Percentiles rank a stretch among this genome's conserved stretches.
Conservation (phyloP, 2,888 invertebrate genomes). For the Plagiodera versicolora region DNA sequence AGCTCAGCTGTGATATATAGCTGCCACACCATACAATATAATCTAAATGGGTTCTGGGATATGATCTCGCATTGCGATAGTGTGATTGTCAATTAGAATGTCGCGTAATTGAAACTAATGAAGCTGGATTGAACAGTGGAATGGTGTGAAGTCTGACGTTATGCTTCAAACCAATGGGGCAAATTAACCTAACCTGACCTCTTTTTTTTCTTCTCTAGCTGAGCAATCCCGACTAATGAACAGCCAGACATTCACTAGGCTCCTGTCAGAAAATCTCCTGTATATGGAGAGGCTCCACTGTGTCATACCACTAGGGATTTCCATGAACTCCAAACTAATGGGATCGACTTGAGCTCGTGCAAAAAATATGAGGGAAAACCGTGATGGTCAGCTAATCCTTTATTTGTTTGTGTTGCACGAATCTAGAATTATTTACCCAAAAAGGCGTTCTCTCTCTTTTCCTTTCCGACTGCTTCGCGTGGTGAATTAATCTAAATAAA, state of each 20-base stretch:
- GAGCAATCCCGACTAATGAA: conserved; percentile 35
- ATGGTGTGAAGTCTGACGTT: too few relatives aligned
- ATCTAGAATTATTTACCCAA: too few relatives aligned
- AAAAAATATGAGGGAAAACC: conserved; percentile 9
- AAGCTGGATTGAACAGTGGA: background rate
- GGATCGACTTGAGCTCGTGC: conserved; percentile 9
- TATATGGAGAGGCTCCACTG: conserved; percentile 15
- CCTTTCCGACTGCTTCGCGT: background rate
- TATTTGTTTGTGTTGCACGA: too few relatives aligned
- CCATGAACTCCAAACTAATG: conserved; percentile 32
- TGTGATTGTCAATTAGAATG: conserved; percentile 23
- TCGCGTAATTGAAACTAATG: conserved; percentile 10
- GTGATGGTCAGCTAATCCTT: conserved; percentile 4
- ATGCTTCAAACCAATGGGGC: background rate
- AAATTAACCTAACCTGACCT: conserved; percentile 10
- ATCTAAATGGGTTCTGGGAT: conserved; percentile 28
- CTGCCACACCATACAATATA: conserved; percentile 28
- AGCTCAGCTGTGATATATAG: conserved; percentile 22
- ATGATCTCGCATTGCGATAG: conserved; percentile 24
- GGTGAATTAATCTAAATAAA: conserved; percentile 34
- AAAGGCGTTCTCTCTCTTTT: background rate
- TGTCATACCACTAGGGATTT: conserved; percentile 23
- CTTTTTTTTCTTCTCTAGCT: conserved; percentile 22
- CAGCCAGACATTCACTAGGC: conserved; percentile 31
- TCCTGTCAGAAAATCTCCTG: conserved; percentile 28